A percentile compares a stretch with the other conserved stretches of the same genome.
These are phyloP conservation scores for Cinclus cinclus DNA, from an alignment of 2,113 vertebrate genomes.

Conservation along the genomic window DNA sequence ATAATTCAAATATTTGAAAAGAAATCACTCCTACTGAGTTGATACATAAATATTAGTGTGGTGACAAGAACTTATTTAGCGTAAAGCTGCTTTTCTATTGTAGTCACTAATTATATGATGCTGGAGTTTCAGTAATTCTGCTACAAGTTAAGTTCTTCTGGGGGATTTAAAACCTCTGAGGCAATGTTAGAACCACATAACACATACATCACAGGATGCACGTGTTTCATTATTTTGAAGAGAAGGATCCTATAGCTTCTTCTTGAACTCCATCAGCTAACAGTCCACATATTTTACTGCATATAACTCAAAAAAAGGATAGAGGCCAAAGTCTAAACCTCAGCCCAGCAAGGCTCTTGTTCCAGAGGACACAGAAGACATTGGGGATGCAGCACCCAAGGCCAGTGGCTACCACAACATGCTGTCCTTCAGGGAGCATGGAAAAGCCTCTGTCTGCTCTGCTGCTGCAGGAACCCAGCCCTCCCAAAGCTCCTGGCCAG, in stretches of 20 bases:
- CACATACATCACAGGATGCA: background rate
- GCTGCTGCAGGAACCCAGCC: background rate
- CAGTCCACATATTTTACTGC: background rate
- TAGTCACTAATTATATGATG: background rate
- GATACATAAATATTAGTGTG: background rate
- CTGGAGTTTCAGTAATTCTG: background rate
- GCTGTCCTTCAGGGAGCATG: background rate
- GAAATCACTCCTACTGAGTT: background rate
- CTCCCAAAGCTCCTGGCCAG: background rate
- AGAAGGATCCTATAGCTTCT: background rate
- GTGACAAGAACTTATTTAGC: background rate
- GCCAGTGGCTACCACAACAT: accelerated
- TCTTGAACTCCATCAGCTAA: background rate
- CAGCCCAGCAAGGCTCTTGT: background rate
- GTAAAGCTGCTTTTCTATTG: background rate
- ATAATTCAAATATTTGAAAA: background rate
- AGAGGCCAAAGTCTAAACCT: background rate
- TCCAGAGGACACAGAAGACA: background rate
- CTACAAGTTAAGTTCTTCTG: background rate
- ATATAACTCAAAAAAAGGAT: background rate
- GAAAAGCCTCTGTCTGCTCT: background rate
- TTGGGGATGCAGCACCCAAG: background rate
- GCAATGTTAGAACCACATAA: background rate
- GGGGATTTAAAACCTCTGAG: background rate
- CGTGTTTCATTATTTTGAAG: background rate